Evolutionary conservation across 30 jellyfish, hydroid and myxozoan genomes (phyloP), one percentile per base, ranked within the genome.

Genomic region (Hydractinia symbiolongicarpus): DNA sequence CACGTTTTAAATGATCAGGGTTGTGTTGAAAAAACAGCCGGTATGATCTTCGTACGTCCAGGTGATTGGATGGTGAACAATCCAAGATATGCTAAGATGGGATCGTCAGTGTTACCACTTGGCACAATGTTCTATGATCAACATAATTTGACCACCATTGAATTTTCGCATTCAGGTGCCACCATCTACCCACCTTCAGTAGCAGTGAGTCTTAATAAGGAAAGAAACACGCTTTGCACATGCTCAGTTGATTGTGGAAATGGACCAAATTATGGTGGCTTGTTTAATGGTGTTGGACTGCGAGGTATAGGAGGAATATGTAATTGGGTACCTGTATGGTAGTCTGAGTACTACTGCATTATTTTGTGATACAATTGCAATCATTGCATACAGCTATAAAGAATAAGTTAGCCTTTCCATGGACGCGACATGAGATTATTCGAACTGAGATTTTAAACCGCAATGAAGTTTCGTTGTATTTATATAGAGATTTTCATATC

Each of bases 301-400:
- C 73, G 61, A 17, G 79, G 79, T 11, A n/a, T 77, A 9, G 85
- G 85, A 21, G 85, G 85, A 7, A 61, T 77, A 6, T 77, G 85
- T 56, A 77, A 77, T 30, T 77, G 85, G 85, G 75, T 77, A 9
- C 82, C 85, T 9, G 53, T 77, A 55, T 77, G 85, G 85, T 77
- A 55, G 44, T 30, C 44, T 2, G 44, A 30, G 44, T 30, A 30
- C 44, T 1, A 30, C 2, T 30, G 44, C 1, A 30, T 30, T 30
- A 0, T 30, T 30, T 30, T 30, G 44, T 30, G 44, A 30, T 30
- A 30, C 2, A 30, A 30, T 30, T 30, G 44, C 44, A 30, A 30
- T n/a, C n/a, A n/a, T n/a, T n/a, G n/a, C n/a, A n/a, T 30, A 30
- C 44, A 30, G 2, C 44, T 1, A 30, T 30, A 30, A 30, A 30